Percentiles rank a stretch among this genome's conserved stretches.
Conservation (phyloP, 2,113 vertebrate genomes). For the Actenoides lindsayi region DNA sequence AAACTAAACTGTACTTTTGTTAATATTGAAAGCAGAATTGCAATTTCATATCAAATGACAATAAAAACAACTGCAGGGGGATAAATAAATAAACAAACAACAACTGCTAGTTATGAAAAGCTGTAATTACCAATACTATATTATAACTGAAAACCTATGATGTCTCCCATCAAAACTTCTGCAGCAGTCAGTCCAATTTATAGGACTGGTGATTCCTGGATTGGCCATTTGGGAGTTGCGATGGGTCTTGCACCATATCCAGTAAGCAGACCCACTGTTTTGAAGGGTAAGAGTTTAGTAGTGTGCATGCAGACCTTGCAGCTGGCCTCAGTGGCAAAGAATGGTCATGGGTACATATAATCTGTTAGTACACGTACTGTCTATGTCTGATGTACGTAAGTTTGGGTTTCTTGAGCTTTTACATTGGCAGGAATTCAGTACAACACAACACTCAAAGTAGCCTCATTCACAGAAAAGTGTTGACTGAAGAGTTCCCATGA, state of each 20-base stretch:
- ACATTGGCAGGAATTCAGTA: neutral
- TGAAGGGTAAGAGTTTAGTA: neutral
- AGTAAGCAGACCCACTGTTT: neutral
- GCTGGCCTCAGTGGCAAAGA: neutral
- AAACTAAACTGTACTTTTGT: neutral
- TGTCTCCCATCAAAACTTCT: neutral
- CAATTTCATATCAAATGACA: neutral
- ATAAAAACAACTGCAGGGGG: neutral
- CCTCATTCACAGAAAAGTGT: neutral
- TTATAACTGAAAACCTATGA: neutral
- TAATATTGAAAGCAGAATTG: neutral
- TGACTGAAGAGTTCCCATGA: neutral
- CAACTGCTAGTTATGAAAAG: neutral
- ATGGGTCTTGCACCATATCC: neutral
- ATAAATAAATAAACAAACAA: neutral
- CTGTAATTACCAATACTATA: neutral
- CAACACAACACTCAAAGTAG: neutral
- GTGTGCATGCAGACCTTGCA: neutral
- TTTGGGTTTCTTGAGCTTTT: neutral
- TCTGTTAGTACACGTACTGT: neutral
- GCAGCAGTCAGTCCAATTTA: neutral
- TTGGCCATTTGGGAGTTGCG: neutral
- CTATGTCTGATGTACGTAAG: neutral
- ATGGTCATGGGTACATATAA: neutral
- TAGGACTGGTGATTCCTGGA: neutral